Base-by-base conservation (phyloP, 2,113 vertebrate genomes). In the Notothenia coriiceps region DNA sequence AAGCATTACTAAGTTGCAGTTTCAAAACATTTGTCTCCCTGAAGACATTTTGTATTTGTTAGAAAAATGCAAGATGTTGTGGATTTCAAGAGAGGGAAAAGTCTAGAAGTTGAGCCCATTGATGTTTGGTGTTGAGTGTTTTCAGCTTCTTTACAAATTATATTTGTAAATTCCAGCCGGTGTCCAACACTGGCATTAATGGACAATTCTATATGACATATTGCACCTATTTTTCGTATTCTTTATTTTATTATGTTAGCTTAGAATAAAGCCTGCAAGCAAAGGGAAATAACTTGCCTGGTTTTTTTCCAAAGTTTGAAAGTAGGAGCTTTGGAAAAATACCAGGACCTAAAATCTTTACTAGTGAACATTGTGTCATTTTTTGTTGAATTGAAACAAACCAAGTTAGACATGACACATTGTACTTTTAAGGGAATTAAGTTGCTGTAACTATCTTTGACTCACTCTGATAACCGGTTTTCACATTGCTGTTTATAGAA, bases 1-100 rank as follows among this genome's bases (percentile, higher is more conserved):
- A 57, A 61, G 66, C 49, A 52, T n/a, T 62, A 22, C 43, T 2
- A n/a, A 22, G 69, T 54, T 77, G 62, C 20, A n/a, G 18, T 43
- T 63, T 20, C 40, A 50, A 74, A 54, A 60, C 67, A 64, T 86
- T 77, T 80, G 62, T 59, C 56, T 83, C 64, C 50, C 54, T 0
- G 47, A 64, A 43, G 77, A 76, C 56, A 52, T n/a, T 55, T 44
- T 70, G 46, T 49, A 25, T 77, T 47, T 25, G 61, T 62, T 29
- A 14, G 22, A 20, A 50, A 22, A 22, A 63, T 1, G 46, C 10
- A 49, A 57, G 25, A 10, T 11, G 77, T 33, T 69, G 63, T 40
- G 13, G 52, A 22, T 46, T 67, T 76, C 43, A 57, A 44, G 33
- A 20, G 20, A 55, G 22, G n/a, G n/a, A 18, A 13, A 6, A 64